Evolutionary conservation across 92 coral and sea anemone species (phyloP), one percentile per base, ranked within the genome.

Genomic region (Epizoanthus illoricatus): DNA sequence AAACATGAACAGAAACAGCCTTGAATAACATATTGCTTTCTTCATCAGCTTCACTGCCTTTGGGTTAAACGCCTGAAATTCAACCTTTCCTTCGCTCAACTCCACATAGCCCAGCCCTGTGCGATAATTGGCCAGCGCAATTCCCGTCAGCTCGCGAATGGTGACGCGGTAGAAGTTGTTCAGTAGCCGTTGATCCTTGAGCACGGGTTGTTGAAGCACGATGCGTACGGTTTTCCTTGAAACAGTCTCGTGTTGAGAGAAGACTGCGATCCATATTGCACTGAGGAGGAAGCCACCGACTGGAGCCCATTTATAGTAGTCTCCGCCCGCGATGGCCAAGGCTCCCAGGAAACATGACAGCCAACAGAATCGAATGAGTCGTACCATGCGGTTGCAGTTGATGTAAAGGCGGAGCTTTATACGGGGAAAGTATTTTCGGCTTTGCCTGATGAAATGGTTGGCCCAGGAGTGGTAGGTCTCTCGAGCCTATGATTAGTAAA

Each of bases 11-110:
- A 92, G 71, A 90, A 91, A 79, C 60, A 79, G 56, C 16, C 95
- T 74, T 17, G 96, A 92, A 6, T 9, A 72, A 20, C 90, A 69
- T 42, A 76, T 45, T 11, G 93, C 93, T 59, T 54, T 12, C 47
- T 63, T 21, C 91, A 92, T 87, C 17, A 58, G 65, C 3, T 56
- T 54, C 23, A 85, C 63, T 9, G 96, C 96, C n/a, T n/a, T 40
- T 10, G 85, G 68, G 71, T 87, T 92, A 63, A 92, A 90, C 18
- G 93, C 96, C 85, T 92, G 96, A 75, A 92, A 90, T 58, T 92
- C 74, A 58, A 92, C 92, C 58, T 71, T 79, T 59, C 91, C 93
- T 17, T 87, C 91, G 5, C 65, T 69, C 69, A 85, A 56, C 52
- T 85, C 78, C 10, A 90, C 49, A 36, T 80, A 87, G 3, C 93